Evolutionary conservation across 2,113 vertebrate species (phyloP), one percentile per base, ranked within the genome.

Genomic region (Halcyon malimbica): DNA sequence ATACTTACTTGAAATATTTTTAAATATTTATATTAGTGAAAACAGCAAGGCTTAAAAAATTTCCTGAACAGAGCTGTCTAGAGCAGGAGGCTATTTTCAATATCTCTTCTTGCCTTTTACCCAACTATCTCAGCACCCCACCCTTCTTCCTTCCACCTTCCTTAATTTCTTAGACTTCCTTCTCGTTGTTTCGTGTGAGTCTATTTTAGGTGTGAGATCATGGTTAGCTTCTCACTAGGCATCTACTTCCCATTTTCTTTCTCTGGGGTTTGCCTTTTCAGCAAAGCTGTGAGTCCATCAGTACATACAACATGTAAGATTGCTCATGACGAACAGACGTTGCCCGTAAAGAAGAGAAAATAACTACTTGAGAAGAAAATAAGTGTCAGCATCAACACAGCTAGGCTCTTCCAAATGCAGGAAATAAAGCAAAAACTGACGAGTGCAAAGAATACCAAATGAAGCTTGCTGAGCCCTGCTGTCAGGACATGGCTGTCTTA

Each of bases 131-230:
- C 78, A 95, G 83, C 87, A 91, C 96, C 42, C 94, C 94, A 95
- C 95, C 73, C 78, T 89, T 85, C 90, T 97, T 97, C 95, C 97
- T 97, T 97, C 96, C 96, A 96, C 94, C 91, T 97, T 97, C 95
- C 95, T 96, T 95, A 59, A 93, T 94, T 96, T 96, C 94, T 94
- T 68, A 86, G 82, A 94, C 96, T 97, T 97, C 97, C 97, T 96
- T 93, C 94, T 95, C 20, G 37, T 51, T 91, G 87, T 88, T 67
- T 82, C 89, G 83, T 8, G 25, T 42, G 83, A 35, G 44, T 15
- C 93, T 96, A 70, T 95, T 96, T 96, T 89, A 33, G 69, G 83
- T 65, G 74, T 84, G 91, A 82, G 92, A 69, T 80, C 33, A 2
- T 77, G 53, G 44, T 69, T 10, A 73, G 89, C 86, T 94, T 62